Evolutionary conservation across 2,888 invertebrate genomes (phyloP), one percentile per base, ranked within the genome.

Genomic region (Lepidochrysops patricia): DNA sequence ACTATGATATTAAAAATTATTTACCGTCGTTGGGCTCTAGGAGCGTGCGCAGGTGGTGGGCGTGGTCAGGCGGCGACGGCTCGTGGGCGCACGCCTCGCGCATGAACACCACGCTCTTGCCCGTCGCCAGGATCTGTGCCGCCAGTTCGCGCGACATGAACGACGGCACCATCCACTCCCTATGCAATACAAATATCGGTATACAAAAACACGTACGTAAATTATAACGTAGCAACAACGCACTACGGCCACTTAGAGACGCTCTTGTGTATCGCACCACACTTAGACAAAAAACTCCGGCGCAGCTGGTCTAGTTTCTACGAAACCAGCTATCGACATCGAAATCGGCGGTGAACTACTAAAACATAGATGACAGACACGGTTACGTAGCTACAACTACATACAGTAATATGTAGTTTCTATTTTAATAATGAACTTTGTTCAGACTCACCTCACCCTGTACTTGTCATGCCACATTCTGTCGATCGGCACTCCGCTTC

Each of bases 381-480:
- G n/a, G n/a, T n/a, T n/a, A n/a, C n/a, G n/a, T n/a, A n/a, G n/a
- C n/a, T n/a, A n/a, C n/a, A n/a, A n/a, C n/a, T n/a, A n/a, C n/a
- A n/a, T n/a, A n/a, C n/a, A n/a, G n/a, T n/a, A n/a, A n/a, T n/a
- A n/a, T n/a, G n/a, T n/a, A n/a, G n/a, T n/a, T n/a, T n/a, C n/a
- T n/a, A n/a, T n/a, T 3, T 13, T n/a, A 52, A 25, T 6, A 50
- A 48, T 5, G 35, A 23, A 57, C n/a, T n/a, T n/a, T n/a, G n/a
- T n/a, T n/a, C n/a, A n/a, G n/a, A 12, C 78, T 71, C 82, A 93
- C 87, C 96, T 91, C 6, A 98, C 93, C 73, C 95, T 93, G 80
- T 98, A 99, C 79, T 98, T 98, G 73, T 97, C 97, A 73, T 97
- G 95, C 98, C 98, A 98, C 79, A 98, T 91, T 62, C 96, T 91